Base-by-base conservation (phyloP, 2,797 vertebrate species). In the Loris lydekkerianus region DNA sequence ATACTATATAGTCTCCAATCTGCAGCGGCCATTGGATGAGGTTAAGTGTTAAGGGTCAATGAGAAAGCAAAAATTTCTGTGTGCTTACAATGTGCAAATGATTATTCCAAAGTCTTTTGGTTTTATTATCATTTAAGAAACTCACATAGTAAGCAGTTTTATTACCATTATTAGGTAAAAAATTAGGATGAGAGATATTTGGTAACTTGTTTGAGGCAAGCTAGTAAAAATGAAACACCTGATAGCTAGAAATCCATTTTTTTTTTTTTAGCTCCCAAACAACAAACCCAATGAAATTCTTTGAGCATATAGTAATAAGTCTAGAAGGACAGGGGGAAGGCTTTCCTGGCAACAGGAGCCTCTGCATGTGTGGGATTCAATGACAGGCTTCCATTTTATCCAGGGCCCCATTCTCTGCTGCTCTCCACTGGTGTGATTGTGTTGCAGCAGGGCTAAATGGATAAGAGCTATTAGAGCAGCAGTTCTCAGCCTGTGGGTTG, bases 141-240 rank as follows among this genome's bases (percentile, higher is more conserved):
- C 18, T 34, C 56, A 87, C 21, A 67, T 23, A 78, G 10, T 43
- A 25, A 82, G 6, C 58, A 60, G 31, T 76, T 81, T 87, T 83
- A 65, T 87, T 34, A 13, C n/a, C 25, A 77, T 81, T 34, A 86
- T 78, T 73, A 67, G 37, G 46, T 63, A 27, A 84, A 83, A 75
- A 73, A 46, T 46, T 61, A 69, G 46, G 11, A 72, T 40, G 25
- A 70, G 49, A 89, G n/a, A 63, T 23, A 77, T 34, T 78, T 46
- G 83, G 77, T 86, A 73, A 60, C 61, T 72, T 78, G 21, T 83
- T 91, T 49, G 78, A 81, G 46, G 49, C n/a, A 92, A 60, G 8
- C 40, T 75, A 67, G 15, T 40, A 69, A 87, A 87, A 76, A 81
- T 87, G 23, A 53, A 40, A 84, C 31, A 67, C 5, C 10, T 31